phyloP scores from a whole-genome alignment of 2,888 invertebrate species.

The Dascillus cervinus region DNA sequence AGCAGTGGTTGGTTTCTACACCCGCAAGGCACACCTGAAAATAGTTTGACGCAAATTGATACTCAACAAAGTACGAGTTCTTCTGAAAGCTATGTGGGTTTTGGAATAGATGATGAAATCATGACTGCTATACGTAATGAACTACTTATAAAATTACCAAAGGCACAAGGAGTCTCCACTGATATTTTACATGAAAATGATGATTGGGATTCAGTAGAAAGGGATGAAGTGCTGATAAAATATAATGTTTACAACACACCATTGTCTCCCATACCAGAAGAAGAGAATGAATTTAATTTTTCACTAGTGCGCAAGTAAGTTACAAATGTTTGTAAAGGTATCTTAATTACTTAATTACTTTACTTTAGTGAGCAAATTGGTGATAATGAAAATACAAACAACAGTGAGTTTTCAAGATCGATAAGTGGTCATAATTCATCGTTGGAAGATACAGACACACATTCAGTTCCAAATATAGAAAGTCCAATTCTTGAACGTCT shows the following conservation, averaged over 20 bases:
- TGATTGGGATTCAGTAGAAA: constrained; percentile 36
- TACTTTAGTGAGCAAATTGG: too few species aligned
- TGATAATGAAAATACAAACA: too few species aligned
- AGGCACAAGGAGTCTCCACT: constrained; percentile 45
- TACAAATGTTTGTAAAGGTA: too few species aligned
- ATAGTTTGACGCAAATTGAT: constrained; percentile 31
- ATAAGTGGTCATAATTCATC: too few species aligned
- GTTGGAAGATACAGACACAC: constrained; percentile 42
- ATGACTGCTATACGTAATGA: constrained; percentile 65
- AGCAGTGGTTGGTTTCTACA: constrained; percentile 43
- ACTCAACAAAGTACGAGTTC: constrained; percentile 22
- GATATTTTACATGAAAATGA: constrained; percentile 29
- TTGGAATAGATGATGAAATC: constrained; percentile 61
- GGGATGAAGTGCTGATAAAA: constrained; percentile 38
- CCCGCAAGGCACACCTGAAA: constrained; percentile 34
- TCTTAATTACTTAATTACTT: too few species aligned
- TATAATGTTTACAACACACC: constrained; percentile 53
- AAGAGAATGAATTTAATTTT: too few species aligned
- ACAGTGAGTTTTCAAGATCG: too few species aligned
- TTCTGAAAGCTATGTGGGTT: constrained; percentile 45
- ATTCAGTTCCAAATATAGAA: constrained; percentile 40
- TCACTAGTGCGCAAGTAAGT: too few species aligned
- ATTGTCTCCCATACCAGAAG: constrained; percentile 55
- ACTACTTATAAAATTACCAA: constrained; percentile 60
- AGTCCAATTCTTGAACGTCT: constrained; percentile 34